A percentile compares a stretch with the other conserved stretches of the same genome.
These are phyloP conservation scores for Netelia melanura DNA, from an alignment of 2,888 invertebrate genomes.

Conservation along the genomic window DNA sequence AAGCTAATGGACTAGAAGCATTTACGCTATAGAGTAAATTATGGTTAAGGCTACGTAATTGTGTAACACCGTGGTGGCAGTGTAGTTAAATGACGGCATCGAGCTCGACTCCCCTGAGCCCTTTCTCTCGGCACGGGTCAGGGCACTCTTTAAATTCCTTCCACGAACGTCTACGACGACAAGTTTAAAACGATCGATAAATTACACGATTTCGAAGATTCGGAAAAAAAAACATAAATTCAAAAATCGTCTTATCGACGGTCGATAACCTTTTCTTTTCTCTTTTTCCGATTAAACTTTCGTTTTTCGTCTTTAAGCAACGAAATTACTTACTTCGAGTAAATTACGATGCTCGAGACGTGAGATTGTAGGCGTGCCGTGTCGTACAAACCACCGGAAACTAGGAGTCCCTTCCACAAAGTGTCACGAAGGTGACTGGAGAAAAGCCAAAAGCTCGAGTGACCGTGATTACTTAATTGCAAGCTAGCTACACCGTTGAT, in stretches of 20 bases:
- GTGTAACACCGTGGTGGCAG: conserved; percentile 27
- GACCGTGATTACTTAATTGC: conserved; percentile 44
- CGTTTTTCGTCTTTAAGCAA: too few species aligned
- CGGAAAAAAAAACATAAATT: too few species aligned
- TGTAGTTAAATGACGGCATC: conserved; percentile 48
- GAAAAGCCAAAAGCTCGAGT: conserved; percentile 6
- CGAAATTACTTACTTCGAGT: too few species aligned
- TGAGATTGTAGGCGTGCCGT: too few species aligned
- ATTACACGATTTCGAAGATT: too few species aligned
- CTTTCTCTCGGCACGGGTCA: not conserved
- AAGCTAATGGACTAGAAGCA: conserved; percentile 74
- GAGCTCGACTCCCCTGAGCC: conserved; percentile 24
- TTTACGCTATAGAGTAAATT: conserved; percentile 58
- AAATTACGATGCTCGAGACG: too few species aligned
- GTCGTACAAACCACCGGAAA: not conserved
- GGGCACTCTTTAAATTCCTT: too few species aligned
- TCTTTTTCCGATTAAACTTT: too few species aligned
- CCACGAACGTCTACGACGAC: too few species aligned
- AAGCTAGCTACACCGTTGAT: conserved; percentile 36
- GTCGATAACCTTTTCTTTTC: too few species aligned
- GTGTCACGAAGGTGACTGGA: not conserved
- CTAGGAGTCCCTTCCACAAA: conserved; percentile 31
- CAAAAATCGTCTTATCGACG: too few species aligned
- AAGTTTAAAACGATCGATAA: too few species aligned
- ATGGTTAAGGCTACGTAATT: conserved; percentile 24